A percentile compares a stretch with the other conserved stretches of the same genome.
Conservation (phyloP, 1,140 invertebrate species). For the Achatina immaculata region DNA sequence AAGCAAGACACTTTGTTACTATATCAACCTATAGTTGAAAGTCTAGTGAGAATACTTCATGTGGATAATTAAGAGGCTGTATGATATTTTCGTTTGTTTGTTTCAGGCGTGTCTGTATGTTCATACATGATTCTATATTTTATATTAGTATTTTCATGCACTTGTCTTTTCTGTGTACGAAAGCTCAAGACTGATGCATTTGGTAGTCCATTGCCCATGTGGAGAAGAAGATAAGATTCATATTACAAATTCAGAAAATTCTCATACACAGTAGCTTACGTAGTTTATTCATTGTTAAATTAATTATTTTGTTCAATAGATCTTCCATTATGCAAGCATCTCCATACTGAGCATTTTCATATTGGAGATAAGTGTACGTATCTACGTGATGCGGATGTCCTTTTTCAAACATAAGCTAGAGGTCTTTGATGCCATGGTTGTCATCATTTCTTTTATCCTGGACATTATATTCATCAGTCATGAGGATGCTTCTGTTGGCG, state of each 20-base stretch:
- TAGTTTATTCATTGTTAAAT: background rate
- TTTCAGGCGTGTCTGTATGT: too few relatives aligned
- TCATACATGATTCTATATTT: too few relatives aligned
- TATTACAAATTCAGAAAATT: background rate
- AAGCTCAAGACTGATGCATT: too few relatives aligned
- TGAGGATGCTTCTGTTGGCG: conserved; percentile 57
- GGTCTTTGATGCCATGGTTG: conserved; percentile 70
- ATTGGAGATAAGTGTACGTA: conserved; percentile 66
- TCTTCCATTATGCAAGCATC: conserved; percentile 67
- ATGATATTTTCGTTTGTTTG: too few relatives aligned
- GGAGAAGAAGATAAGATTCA: too few relatives aligned
- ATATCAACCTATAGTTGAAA: too few relatives aligned
- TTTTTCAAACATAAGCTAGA: conserved; percentile 71
- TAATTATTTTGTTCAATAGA: conserved; percentile 42
- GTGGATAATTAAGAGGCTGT: too few relatives aligned
- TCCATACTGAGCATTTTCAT: conserved; percentile 66
- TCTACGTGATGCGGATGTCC: conserved; percentile 66
- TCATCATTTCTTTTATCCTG: conserved; percentile 70
- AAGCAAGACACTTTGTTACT: too few relatives aligned
- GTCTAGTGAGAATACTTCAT: too few relatives aligned
- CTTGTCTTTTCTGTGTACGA: too few relatives aligned
- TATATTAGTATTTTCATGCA: too few relatives aligned
- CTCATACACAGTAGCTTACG: background rate
- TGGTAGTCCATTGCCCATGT: too few relatives aligned
- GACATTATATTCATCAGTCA: conserved; percentile 65